A percentile compares a stretch with the other conserved stretches of the same genome.
These are phyloP conservation scores for Oreochromis niloticus DNA, from an alignment of 2,113 vertebrate species.

Conservation along the genomic window DNA sequence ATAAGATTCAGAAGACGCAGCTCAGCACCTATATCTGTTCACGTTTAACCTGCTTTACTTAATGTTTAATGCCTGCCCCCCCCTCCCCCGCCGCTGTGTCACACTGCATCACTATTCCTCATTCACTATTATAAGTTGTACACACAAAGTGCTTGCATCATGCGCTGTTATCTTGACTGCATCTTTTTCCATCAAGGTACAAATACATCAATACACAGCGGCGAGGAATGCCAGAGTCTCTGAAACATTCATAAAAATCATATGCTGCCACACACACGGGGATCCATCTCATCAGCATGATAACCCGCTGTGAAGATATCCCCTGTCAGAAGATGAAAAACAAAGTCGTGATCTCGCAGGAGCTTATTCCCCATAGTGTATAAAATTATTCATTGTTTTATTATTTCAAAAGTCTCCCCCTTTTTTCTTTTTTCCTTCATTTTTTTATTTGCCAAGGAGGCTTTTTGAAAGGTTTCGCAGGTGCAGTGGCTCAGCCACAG, in stretches of 20 bases:
- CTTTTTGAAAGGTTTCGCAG: conserved; percentile 40
- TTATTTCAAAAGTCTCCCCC: conserved; percentile 30
- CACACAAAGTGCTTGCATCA: conserved; percentile 53
- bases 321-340: conserved; percentile 55
- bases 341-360: conserved; percentile 35
- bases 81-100: neutral
- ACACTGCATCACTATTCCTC: neutral
- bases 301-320: conserved; percentile 54
- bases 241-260: conserved; percentile 58
- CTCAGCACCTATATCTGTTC: neutral
- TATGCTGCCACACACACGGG: conserved; percentile 36
- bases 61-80: neutral
- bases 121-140: neutral
- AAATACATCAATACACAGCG: conserved; percentile 37
- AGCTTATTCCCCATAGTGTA: conserved; percentile 33
- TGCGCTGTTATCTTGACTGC: conserved; percentile 54
- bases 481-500: conserved; percentile 46
- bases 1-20: neutral
- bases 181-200: conserved; percentile 61
- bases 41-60: neutral
- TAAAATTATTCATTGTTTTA: conserved; percentile 63
- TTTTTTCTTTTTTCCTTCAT: neutral
- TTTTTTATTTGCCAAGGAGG: conserved; percentile 3
- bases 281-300: conserved; percentile 54
- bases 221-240: neutral